Evolutionary conservation across 2,797 vertebrate genomes (phyloP).

Genomic region (Fratercula arctica): DNA sequence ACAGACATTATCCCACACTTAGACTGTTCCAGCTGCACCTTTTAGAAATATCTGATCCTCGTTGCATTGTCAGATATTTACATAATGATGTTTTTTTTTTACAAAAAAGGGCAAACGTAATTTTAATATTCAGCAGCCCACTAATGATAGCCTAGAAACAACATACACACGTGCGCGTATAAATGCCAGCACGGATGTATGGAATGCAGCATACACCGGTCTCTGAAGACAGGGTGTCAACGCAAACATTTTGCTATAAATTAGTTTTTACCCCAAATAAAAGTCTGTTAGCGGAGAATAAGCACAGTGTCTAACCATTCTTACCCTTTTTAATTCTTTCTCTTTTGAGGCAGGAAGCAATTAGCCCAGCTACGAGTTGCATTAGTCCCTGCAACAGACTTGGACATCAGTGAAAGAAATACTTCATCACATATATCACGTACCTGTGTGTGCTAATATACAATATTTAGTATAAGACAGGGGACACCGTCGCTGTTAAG

Average conservation of each 20-base stretch:
- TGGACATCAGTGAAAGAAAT: neutral
- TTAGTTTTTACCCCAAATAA: neutral
- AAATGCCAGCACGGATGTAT: no score
- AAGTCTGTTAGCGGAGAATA: neutral
- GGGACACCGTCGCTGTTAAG: neutral
- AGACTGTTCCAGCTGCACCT: neutral
- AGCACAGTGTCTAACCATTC: neutral
- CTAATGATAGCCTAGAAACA: neutral
- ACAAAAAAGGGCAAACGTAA: neutral
- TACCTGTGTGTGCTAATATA: neutral
- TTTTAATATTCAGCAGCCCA: neutral
- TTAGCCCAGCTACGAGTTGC: neutral
- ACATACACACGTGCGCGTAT: rapidly evolving
- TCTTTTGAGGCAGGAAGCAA: neutral
- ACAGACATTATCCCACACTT: neutral
- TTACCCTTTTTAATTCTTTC: neutral
- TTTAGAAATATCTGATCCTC: neutral
- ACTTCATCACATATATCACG: no score
- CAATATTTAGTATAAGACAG: neutral
- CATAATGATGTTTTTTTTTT: neutral
- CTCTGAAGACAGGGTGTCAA: neutral
- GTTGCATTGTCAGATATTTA: neutral
- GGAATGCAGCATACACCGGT: rapidly evolving
- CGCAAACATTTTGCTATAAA: neutral
- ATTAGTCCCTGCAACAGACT: neutral